A percentile compares a stretch with the other conserved stretches of the same genome.
Conservation (phyloP, 2,797 vertebrate genomes). For the Chelmon rostratus region DNA sequence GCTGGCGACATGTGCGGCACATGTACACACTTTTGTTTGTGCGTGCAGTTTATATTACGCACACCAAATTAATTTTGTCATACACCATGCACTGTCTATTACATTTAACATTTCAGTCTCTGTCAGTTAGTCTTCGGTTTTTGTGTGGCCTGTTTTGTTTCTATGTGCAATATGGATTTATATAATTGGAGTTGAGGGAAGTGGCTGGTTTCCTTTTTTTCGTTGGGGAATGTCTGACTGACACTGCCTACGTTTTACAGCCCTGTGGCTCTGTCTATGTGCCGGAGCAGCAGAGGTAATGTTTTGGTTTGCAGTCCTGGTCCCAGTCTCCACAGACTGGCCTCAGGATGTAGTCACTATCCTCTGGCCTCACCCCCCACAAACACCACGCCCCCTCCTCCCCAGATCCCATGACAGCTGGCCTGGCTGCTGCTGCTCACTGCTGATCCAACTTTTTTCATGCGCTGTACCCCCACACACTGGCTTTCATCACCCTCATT, state of each 20-base stretch:
- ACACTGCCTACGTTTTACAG: conserved; percentile 82
- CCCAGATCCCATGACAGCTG: conserved; percentile 71
- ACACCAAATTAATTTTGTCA: conserved; percentile 27
- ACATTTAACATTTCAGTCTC: conserved; percentile 61
- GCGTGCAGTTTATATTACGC: conserved; percentile 8
- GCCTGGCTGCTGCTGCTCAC: conserved; percentile 82
- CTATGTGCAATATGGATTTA: conserved; percentile 54
- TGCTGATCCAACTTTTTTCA: conserved; percentile 70
- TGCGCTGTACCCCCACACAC: conserved; percentile 48
- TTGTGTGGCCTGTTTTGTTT: conserved; percentile 61
- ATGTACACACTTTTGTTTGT: neutral
- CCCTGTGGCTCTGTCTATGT: conserved; percentile 84
- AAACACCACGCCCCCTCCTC: conserved; percentile 28
- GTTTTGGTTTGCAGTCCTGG: conserved; percentile 73
- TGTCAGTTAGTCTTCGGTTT: conserved; percentile 70
- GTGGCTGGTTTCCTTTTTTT: conserved; percentile 56
- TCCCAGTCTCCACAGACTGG: conserved; percentile 70
- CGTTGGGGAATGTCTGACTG: conserved; percentile 74
- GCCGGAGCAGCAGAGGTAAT: conserved; percentile 86
- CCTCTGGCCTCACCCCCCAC: conserved; percentile 62
- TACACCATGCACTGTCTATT: conserved; percentile 54
- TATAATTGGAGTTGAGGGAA: conserved; percentile 42
- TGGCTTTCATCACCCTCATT: conserved; percentile 45
- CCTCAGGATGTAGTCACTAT: conserved; percentile 76
- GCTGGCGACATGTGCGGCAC: neutral